Base-by-base conservation (phyloP, 2,888 invertebrate genomes). In the Drosophila multiciliata region DNA sequence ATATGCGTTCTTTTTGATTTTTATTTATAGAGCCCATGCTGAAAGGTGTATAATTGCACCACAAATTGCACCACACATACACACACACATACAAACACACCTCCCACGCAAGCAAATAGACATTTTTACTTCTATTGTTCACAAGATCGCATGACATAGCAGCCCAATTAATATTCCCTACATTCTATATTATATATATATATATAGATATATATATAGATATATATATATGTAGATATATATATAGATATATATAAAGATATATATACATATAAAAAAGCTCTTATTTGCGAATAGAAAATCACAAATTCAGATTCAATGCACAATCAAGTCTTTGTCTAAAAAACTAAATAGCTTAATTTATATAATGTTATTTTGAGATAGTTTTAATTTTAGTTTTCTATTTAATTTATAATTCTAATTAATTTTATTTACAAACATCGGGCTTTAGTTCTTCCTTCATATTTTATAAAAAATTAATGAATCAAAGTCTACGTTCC, bases 21-120 rank as follows among this genome's bases (percentile, higher is more conserved):
- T 33, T 73, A 69, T 82, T 73, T 73, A 67, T 73, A 66, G 53
- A 9, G 23, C 35, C 45, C 60, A 45, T 23, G 49, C 66, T 45
- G 48, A 68, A 66, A 68, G 68, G 66, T 77, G 58, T 76, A 54
- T 67, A 71, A 71, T 82, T 72, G 75, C 40, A 53, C 42, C 58
- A 20, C 73, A n/a, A 15, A 20, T 29, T 29, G 5, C 29, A 29
- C 29, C 29, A 29, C 12, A 2, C 17, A 20, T 9, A 20, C 38
- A 20, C 15, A 20, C 53, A 48, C 57, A 45, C 23, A 20, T 60
- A 3, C 17, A 6, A 11, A 6, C 36, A 26, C 26, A 54, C 54
- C 29, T 29, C 12, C 26, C 54, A 38, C 42, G 32, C 12, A 59
- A 15, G 0, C 33, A 49, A 40, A 40, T 54, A 45, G n/a, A n/a